These are phyloP conservation scores for Pangasius djambal DNA, from an alignment of 2,797 vertebrate species.

Conservation along the genomic window DNA sequence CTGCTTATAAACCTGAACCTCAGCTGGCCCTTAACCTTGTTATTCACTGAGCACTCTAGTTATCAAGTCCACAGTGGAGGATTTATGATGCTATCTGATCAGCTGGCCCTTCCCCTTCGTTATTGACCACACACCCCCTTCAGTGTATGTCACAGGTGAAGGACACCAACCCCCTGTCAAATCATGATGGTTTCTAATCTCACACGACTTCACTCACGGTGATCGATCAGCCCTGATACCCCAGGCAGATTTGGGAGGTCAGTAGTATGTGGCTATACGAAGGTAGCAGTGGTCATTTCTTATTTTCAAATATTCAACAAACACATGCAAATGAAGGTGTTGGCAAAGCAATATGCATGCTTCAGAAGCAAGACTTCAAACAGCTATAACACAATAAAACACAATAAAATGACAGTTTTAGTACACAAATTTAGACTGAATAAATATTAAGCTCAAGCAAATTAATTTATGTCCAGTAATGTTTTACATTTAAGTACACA, in stretches of 20 bases:
- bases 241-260: background rate
- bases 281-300: background rate
- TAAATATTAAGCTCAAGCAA: background rate
- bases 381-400: slow-evolving; percentile 26
- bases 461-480: background rate
- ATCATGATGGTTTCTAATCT: background rate
- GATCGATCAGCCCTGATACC: background rate
- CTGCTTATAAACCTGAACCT: background rate
- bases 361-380: slow-evolving; percentile 6
- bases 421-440: background rate
- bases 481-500: background rate
- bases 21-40: background rate
- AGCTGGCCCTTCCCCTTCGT: background rate
- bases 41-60: background rate
- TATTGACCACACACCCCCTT: background rate
- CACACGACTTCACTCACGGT: background rate
- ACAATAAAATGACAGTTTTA: slow-evolving; percentile 25
- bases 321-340: slow-evolving; percentile 31
- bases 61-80: background rate
- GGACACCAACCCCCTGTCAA: background rate
- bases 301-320: slow-evolving; percentile 41
- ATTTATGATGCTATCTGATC: background rate
- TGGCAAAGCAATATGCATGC: slow-evolving; percentile 12
- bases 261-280: background rate
- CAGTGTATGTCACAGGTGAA: background rate